Conservation (phyloP, 2,888 invertebrate genomes). For the Mellilla xanthometata region DNA sequence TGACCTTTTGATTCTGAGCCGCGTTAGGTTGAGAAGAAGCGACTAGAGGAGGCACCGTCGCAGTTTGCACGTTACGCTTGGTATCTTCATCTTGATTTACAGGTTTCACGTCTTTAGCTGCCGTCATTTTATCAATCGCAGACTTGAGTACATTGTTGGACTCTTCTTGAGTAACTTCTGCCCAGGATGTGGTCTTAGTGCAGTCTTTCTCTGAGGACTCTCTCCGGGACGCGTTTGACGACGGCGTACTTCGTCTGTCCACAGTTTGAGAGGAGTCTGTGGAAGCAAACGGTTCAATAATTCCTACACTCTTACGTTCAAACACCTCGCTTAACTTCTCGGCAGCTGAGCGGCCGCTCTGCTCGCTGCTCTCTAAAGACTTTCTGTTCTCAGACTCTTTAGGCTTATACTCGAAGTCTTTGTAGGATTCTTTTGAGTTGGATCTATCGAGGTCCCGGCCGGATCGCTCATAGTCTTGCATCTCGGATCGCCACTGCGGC, state of each 20-base stretch:
- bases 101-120: constrained; percentile 42
- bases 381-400: constrained; percentile 72
- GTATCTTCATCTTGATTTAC: constrained; percentile 28
- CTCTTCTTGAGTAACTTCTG: constrained; percentile 73
- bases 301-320: constrained; percentile 72
- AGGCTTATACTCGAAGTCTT: constrained; percentile 77
- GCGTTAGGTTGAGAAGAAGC: constrained; percentile 24
- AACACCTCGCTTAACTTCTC: constrained; percentile 77
- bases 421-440: constrained; percentile 77
- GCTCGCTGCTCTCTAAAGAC: constrained; percentile 57
- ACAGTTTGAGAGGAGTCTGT: constrained; percentile 58
- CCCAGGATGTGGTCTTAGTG: constrained; percentile 60
- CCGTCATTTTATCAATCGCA: constrained; percentile 44
- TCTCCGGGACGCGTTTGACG: constrained; percentile 59
- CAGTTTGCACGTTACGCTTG: constrained; percentile 29
- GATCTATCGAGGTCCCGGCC: constrained; percentile 72
- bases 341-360: constrained; percentile 68
- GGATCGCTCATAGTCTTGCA: constrained; percentile 75
- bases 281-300: constrained; percentile 58
- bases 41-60: constrained; percentile 27
- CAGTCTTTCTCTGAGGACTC: constrained; percentile 74
- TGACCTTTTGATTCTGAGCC: constrained; percentile 48
- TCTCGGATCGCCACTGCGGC: constrained; percentile 76
- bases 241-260: constrained; percentile 75
- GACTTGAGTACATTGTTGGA: constrained; percentile 42